Percentiles rank a stretch among this genome's conserved stretches.
phyloP scores from a whole-genome alignment of 2,888 invertebrate species.

The Eupithecia subumbrata region DNA sequence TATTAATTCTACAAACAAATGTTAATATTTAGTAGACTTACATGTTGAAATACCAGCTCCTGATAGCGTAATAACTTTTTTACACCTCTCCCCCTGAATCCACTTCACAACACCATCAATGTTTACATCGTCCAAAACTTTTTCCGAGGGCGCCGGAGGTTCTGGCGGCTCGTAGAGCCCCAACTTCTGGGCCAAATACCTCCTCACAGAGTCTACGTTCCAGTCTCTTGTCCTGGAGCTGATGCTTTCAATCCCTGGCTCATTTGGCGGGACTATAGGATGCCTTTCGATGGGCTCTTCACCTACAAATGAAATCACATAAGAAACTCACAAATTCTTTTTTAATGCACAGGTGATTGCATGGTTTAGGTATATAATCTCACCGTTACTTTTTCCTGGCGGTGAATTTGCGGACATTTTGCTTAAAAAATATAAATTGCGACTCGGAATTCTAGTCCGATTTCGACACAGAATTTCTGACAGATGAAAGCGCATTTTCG shows the following conservation, averaged over 20 bases:
- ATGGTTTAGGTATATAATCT: constrained; percentile 44
- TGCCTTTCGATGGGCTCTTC: constrained; percentile 59
- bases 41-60: constrained; percentile 99
- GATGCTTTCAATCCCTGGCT: constrained; percentile 58
- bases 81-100: constrained; percentile 90
- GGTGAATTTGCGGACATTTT: constrained; percentile 80
- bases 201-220: constrained; percentile 86
- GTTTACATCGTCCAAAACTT: constrained; percentile 87
- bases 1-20: background rate
- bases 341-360: constrained; percentile 15
- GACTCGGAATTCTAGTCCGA: constrained; percentile 72
- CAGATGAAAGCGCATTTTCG: constrained; percentile 64
- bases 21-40: constrained; percentile 73
- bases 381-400: constrained; percentile 75
- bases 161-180: constrained; percentile 81
- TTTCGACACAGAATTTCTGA: constrained; percentile 69
- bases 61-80: constrained; percentile 95
- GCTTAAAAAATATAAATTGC: constrained; percentile 68
- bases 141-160: constrained; percentile 60
- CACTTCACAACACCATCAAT: constrained; percentile 91
- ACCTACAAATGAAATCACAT: constrained; percentile 50
- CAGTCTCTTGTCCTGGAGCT: constrained; percentile 73
- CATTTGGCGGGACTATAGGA: constrained; percentile 71
- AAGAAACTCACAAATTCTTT: background rate
- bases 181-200: constrained; percentile 87